Base-by-base conservation (phyloP, 2,113 vertebrate genomes). In the Chloroceryle aenea region DNA sequence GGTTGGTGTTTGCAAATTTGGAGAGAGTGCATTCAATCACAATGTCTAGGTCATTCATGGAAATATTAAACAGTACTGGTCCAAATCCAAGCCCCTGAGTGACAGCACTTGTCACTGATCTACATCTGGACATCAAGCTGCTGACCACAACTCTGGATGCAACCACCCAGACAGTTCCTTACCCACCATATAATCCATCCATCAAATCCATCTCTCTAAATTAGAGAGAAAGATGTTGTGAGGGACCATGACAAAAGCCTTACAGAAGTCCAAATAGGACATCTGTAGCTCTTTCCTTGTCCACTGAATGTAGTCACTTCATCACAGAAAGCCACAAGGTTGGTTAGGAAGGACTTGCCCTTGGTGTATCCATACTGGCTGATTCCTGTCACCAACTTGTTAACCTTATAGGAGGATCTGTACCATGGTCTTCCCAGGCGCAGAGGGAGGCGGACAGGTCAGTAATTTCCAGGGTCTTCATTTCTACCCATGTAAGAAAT, bases 51-150 rank as follows among this genome's bases (percentile, higher is more conserved):
- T 55, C 52, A 27, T 11, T 48, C 45, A 20, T 47, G 40, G 83
- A 43, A 20, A 32, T 32, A 43, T 0, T 64, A 25, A 90, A 43
- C 34, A 50, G 61, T 4, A 34, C 10, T 45, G 20, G 30, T 64
- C 17, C 26, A 19, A 0, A 0, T 64, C 42, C 1, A 4, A 23
- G 27, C 12, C 3, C 12, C 16, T 8, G 3, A 10, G n/a, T 30
- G 4, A 52, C 43, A 64, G 10, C n/a, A 32, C 50, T 55, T 6
- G 8, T 79, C 3, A 2, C 30, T 17, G 13, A 27, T 48, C 10
- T 79, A 50, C 19, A 48, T 71, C 6, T 10, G 19, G 2, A 64
- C 13, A 40, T 4, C 11, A 20, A 55, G 23, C n/a, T 5, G 9
- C 17, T 93, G 52, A 87, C 26, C 38, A 18, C 16, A 43, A 52